phyloP scores from a whole-genome alignment of 2,113 vertebrate species.

The Progne subis region DNA sequence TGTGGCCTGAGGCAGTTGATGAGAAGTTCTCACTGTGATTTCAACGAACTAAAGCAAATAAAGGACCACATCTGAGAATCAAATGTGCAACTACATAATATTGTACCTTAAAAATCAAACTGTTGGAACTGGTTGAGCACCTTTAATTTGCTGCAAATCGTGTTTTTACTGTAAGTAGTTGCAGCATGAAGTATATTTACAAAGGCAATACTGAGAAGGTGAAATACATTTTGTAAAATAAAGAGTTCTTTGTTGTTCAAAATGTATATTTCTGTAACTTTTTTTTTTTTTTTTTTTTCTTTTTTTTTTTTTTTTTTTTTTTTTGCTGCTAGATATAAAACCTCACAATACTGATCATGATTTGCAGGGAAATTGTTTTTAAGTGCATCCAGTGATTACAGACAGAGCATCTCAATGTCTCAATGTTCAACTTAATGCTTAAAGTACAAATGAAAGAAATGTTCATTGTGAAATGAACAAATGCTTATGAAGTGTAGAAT shows the following conservation, averaged over 20 bases:
- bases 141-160: slow-evolving; percentile 76
- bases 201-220: slow-evolving; percentile 72
- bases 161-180: slow-evolving; percentile 73
- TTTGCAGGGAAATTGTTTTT: slow-evolving; percentile 72
- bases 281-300: background rate
- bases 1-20: slow-evolving; percentile 75
- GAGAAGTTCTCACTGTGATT: slow-evolving; percentile 83
- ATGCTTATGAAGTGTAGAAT: slow-evolving; percentile 22
- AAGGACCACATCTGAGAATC: slow-evolving; percentile 76
- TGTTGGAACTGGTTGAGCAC: slow-evolving; percentile 64
- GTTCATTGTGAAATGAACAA: slow-evolving; percentile 66
- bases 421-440: slow-evolving; percentile 5
- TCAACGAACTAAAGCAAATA: slow-evolving; percentile 78
- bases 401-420: slow-evolving; percentile 51
- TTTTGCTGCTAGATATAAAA: slow-evolving; percentile 80
- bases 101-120: slow-evolving; percentile 73
- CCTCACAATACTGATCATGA: slow-evolving; percentile 69
- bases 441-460: slow-evolving; percentile 51
- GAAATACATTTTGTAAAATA: slow-evolving; percentile 79
- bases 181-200: slow-evolving; percentile 66
- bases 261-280: slow-evolving; percentile 76
- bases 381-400: slow-evolving; percentile 54
- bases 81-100: slow-evolving; percentile 69
- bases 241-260: slow-evolving; percentile 73
- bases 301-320: background rate